phyloP scores from a whole-genome alignment of 2,888 invertebrate species.

The Gastracanthus pulcherrimus region DNA sequence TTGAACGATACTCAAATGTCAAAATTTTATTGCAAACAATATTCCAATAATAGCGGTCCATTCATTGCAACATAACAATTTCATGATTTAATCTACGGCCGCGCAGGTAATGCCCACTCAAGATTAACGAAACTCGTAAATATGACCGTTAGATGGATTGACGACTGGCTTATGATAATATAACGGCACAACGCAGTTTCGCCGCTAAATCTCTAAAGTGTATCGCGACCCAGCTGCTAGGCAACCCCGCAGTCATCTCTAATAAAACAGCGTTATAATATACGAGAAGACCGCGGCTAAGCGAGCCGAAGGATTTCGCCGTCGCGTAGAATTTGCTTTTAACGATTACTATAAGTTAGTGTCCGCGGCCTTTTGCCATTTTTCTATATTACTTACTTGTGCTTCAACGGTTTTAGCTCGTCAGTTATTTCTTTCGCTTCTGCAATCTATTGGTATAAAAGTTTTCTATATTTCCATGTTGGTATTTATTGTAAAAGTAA shows the following conservation, averaged over 20 bases:
- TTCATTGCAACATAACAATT: neutral
- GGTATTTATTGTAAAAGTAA: too few relatives aligned
- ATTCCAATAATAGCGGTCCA: neutral
- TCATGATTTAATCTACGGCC: too few relatives aligned
- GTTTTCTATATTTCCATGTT: too few relatives aligned
- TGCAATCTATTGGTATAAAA: too few relatives aligned
- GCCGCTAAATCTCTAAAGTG: neutral
- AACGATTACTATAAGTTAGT: neutral
- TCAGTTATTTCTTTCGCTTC: too few relatives aligned
- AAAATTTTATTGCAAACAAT: too few relatives aligned
- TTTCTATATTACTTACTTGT: too few relatives aligned
- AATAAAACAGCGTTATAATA: neutral
- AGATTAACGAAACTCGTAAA: neutral
- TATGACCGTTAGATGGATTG: neutral
- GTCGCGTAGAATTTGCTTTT: neutral
- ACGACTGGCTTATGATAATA: neutral
- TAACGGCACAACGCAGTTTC: neutral
- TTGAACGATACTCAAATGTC: too few relatives aligned
- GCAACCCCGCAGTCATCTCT: neutral
- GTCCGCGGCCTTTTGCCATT: too few relatives aligned
- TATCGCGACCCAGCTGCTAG: neutral
- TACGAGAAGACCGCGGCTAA: neutral
- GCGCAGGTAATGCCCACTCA: too few relatives aligned
- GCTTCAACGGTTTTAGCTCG: too few relatives aligned
- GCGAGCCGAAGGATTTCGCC: neutral